Evolutionary conservation across 1,140 invertebrate species (phyloP).

Genomic region (Linepithema humile): DNA sequence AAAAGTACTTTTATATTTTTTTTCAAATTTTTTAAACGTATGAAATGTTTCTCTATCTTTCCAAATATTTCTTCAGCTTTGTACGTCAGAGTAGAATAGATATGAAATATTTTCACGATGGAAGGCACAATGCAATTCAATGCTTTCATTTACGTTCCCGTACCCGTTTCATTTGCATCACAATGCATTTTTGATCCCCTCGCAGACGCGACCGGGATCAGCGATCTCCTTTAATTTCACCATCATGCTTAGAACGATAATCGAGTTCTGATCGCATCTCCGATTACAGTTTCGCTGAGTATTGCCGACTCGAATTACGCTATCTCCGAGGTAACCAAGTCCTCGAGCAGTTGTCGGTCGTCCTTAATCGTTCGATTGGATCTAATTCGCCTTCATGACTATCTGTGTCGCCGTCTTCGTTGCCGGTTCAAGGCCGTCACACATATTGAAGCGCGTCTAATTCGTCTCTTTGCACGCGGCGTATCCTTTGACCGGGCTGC

Average conservation of each 20-base stretch:
- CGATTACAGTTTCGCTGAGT: slow-evolving; percentile 30
- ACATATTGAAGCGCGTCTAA: slow-evolving; percentile 27
- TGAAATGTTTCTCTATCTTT: not conserved
- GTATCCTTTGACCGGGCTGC: slow-evolving; percentile 29
- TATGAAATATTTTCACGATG: not conserved
- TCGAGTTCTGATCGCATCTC: slow-evolving; percentile 43
- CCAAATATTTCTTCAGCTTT: not conserved
- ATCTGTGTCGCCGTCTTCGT: slow-evolving; percentile 57
- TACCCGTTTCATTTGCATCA: slow-evolving; percentile 34
- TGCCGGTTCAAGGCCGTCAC: slow-evolving; percentile 63
- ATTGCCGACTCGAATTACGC: slow-evolving; percentile 35
- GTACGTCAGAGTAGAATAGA: not conserved
- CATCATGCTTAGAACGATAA: slow-evolving; percentile 26
- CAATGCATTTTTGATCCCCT: slow-evolving; percentile 9
- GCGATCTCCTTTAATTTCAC: slow-evolving; percentile 46
- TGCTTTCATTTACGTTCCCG: not conserved
- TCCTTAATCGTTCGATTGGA: slow-evolving; percentile 72
- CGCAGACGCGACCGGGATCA: not conserved
- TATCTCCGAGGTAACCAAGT: slow-evolving; percentile 60
- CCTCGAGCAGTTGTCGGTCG: slow-evolving; percentile 53
- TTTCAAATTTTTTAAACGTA: not conserved
- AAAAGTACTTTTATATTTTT: too few relatives aligned
- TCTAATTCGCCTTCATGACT: slow-evolving; percentile 71
- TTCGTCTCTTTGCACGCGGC: slow-evolving; percentile 29
- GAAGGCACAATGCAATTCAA: not conserved